These are phyloP conservation scores for Orchestia grillus DNA, from an alignment of 1,140 invertebrate genomes.

Conservation along the genomic window DNA sequence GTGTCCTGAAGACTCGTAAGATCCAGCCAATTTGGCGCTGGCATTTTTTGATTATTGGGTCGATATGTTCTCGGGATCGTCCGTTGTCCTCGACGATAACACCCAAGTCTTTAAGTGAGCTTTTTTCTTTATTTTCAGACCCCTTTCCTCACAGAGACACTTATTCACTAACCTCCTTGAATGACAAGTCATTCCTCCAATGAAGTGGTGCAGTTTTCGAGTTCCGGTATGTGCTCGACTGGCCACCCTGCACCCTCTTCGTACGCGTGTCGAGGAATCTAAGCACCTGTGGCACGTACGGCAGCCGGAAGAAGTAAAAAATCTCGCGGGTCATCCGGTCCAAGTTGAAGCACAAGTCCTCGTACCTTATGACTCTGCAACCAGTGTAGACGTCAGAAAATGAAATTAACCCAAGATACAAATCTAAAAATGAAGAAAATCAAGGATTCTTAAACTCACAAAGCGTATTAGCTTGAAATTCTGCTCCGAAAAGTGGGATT, in stretches of 20 bases:
- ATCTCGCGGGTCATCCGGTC: slow-evolving; percentile 80
- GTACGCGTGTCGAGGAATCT: slow-evolving; percentile 86
- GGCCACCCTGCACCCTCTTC: slow-evolving; percentile 82
- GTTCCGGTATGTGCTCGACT: slow-evolving; percentile 86
- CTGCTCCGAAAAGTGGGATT: too few species aligned
- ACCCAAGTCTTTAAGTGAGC: too few species aligned
- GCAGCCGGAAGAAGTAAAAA: slow-evolving; percentile 82
- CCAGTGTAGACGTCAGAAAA: neutral
- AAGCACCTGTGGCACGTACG: slow-evolving; percentile 79
- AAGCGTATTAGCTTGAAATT: too few species aligned
- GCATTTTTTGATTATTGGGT: too few species aligned
- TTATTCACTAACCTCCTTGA: slow-evolving; percentile 72
- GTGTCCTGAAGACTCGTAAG: too few species aligned
- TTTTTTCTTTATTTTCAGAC: too few species aligned
- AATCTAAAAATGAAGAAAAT: too few species aligned
- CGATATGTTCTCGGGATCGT: too few species aligned
- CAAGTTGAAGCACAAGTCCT: slow-evolving; percentile 85
- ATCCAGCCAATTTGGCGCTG: too few species aligned
- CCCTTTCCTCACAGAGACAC: neutral
- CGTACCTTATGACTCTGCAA: slow-evolving; percentile 84
- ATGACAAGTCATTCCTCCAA: slow-evolving; percentile 81
- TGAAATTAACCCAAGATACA: too few species aligned
- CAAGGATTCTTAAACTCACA: too few species aligned
- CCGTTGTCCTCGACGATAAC: too few species aligned
- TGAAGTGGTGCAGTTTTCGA: slow-evolving; percentile 87